Conservation (phyloP, 1,140 invertebrate species). For the Psilanteris sp. region DNA sequence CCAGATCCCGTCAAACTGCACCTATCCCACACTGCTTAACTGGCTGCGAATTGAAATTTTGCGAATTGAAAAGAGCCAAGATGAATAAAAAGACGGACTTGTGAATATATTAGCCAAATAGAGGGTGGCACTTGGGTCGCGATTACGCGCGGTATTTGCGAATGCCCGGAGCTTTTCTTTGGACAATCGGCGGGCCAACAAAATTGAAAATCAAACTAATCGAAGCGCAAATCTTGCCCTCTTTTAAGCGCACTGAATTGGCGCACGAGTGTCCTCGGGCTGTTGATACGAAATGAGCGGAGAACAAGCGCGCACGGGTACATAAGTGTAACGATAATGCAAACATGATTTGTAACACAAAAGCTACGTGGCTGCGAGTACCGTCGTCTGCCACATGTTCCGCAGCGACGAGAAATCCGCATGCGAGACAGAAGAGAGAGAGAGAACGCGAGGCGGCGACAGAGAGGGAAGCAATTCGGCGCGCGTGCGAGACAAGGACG, state of each 20-base stretch:
- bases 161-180: slow-evolving; percentile 52
- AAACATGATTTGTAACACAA: slow-evolving; percentile 80
- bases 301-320: slow-evolving; percentile 54
- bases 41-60: no score
- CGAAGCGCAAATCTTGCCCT: slow-evolving; percentile 58
- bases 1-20: no score
- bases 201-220: slow-evolving; percentile 69
- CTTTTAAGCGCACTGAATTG: slow-evolving; percentile 63
- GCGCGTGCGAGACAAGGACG: neutral
- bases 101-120: slow-evolving; percentile 39
- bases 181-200: slow-evolving; percentile 48
- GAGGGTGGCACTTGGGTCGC: slow-evolving; percentile 23
- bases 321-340: slow-evolving; percentile 76
- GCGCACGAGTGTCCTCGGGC: slow-evolving; percentile 73
- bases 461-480: no score
- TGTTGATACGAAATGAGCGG: slow-evolving; percentile 69
- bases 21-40: no score
- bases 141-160: slow-evolving; percentile 38
- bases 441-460: neutral
- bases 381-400: slow-evolving; percentile 78
- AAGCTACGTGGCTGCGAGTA: slow-evolving; percentile 72
- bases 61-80: no score
- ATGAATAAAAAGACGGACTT: no score
- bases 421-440: neutral
- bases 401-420: slow-evolving; percentile 30